Conservation (phyloP, 2,888 invertebrate genomes). For the Pheosia gnoma region DNA sequence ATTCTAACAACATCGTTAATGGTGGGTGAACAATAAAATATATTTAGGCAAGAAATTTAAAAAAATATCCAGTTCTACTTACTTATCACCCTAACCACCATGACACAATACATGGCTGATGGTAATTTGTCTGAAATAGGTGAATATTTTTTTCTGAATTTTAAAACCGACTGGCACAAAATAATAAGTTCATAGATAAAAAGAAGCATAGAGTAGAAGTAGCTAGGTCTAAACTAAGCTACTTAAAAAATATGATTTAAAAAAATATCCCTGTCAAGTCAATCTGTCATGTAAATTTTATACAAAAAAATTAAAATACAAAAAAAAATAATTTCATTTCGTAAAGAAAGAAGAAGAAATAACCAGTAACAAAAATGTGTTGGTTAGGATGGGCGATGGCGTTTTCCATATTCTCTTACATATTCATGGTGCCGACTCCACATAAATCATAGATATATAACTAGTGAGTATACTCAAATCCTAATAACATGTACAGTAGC, state of each 20-base stretch:
- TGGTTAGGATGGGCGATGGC: constrained; percentile 74
- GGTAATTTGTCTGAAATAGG: too few species aligned
- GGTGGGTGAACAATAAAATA: constrained; percentile 74
- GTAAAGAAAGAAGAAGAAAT: constrained; percentile 20
- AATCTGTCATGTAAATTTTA: background rate
- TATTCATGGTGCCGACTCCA: constrained; percentile 53
- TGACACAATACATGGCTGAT: too few species aligned
- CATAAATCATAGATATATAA: constrained; percentile 4
- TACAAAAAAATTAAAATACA: constrained; percentile 9
- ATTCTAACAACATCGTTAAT: constrained; percentile 65
- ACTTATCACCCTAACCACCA: too few species aligned
- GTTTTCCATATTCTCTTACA: constrained; percentile 64
- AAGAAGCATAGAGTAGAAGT: too few species aligned
- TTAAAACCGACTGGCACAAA: too few species aligned
- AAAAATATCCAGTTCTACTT: too few species aligned
- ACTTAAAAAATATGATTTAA: background rate
- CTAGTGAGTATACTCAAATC: background rate
- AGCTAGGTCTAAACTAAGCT: too few species aligned
- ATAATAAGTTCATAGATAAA: too few species aligned
- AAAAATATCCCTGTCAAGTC: background rate
- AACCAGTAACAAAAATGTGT: constrained; percentile 53
- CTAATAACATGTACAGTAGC: too few species aligned
- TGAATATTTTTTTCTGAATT: too few species aligned
- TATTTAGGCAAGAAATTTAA: too few species aligned
- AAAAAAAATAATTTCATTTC: constrained; percentile 14